Evolutionary conservation across 1,140 invertebrate genomes (phyloP), one percentile per base, ranked within the genome.

Genomic region (Saccostrea cuccullata): DNA sequence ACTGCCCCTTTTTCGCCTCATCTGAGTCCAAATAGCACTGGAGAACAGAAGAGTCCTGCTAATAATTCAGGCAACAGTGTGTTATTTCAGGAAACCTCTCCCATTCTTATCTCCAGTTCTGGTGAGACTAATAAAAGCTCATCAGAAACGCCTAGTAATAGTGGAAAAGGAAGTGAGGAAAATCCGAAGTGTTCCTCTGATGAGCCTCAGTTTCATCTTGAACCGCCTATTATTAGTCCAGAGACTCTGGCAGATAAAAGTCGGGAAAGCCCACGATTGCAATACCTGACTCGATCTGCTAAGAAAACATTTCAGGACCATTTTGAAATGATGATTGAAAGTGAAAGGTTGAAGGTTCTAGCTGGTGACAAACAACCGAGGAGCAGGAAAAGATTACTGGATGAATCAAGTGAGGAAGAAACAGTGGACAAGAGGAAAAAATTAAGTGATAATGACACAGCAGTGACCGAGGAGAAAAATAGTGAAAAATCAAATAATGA

Each of bases 311-410:
- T 77, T 30, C 70, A 77, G 26, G 26, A 30, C 26, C 26, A 30
- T 36, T 77, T 77, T 77, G 70, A 77, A 36, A 77, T 77, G 23
- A 77, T 77, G 70, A 26, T 77, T 15, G 70, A 77, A 30, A 77
- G 70, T 77, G 70, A 77, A 77, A 77, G 70, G 15, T 77, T 77
- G 26, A 26, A 36, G 13, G 6, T 12, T 26, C 26, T 77, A 30
- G 70, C 70, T 15, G 26, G n/a, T 20, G 17, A 36, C 11, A 26
- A 36, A 77, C 26, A 77, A 36, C 13, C 30, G 12, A 77, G 70
- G 36, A 77, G 70, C 70, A 77, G 30, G 26, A 77, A 77, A 77
- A 26, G 70, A 11, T 77, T 77, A 36, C 26, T 77, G 15, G 70
- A 77, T 0, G 70, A 77, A 15, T 77, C 70, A 15, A 77, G 12